Base-by-base conservation (phyloP, 1,140 invertebrate genomes). In the Drosophila nigrodunni region DNA sequence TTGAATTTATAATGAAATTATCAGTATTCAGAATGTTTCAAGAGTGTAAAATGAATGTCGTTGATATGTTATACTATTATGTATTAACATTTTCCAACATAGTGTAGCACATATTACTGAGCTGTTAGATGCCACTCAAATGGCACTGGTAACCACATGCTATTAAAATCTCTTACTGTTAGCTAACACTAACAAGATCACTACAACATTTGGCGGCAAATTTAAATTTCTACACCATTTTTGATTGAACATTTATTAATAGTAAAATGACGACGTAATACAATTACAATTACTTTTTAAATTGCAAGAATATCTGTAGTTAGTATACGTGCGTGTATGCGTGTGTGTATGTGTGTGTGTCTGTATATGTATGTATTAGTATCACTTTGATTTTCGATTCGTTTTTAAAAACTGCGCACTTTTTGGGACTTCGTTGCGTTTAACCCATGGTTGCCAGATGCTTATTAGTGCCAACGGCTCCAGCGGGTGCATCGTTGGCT, bases 331-430 rank as follows among this genome's bases (percentile, higher is more conserved):
- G 66, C 82, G 72, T 74, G 68, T 74, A 50, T 65, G 58, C 60
- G 54, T 44, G 35, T 54, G 66, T 54, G 70, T 76, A 82, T 86
- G 83, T 86, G 83, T 86, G 83, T 86, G 82, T 82, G 82, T 69
- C 79, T 80, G 76, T 87, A 81, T 78, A 82, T 66, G 70, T 88
- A 88, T 88, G 81, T 85, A 77, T 88, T 74, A 88, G 69, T 88
- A 88, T 88, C 83, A 88, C 83, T 88, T 87, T 88, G 83, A 77
- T 80, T 82, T 77, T 62, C 13, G 80, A 88, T 64, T 80, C 81
- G 68, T 74, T 59, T 46, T 39, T 66, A 65, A 15, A 59, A 55
- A 57, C 10, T 8, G 25, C 3, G 8, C n/a, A 57, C 18, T 21
- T 13, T 34, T 67, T 21, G n/a, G 30, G 11, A 13, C 2, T 39